These are phyloP conservation scores for Elegia similella DNA, from an alignment of 2,888 invertebrate species.

Conservation along the genomic window DNA sequence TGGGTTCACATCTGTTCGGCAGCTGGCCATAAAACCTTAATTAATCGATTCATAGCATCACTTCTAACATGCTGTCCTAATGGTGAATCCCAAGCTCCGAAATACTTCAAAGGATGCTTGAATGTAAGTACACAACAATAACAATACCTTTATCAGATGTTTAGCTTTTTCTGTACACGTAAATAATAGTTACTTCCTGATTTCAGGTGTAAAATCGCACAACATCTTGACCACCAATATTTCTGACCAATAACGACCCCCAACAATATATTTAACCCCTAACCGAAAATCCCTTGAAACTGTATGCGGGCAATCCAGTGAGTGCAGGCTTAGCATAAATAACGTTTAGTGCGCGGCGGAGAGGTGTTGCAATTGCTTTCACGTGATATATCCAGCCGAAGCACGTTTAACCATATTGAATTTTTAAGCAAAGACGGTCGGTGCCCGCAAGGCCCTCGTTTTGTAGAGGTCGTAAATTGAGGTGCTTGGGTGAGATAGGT, in stretches of 20 bases:
- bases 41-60: no score
- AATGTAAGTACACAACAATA: no score
- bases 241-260: neutral
- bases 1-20: no score
- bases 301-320: conserved; percentile 68
- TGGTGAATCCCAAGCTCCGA: no score
- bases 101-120: no score
- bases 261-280: conserved; percentile 40
- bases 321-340: conserved; percentile 77
- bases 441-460: conserved; percentile 27
- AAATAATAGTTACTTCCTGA: no score
- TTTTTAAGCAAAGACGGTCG: conserved; percentile 66
- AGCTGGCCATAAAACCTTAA: no score
- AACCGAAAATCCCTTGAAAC: conserved; percentile 64
- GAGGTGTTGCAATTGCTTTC: conserved; percentile 78
- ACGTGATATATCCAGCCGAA: conserved; percentile 71
- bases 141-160: no score
- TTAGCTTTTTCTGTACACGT: no score
- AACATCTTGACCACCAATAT: neutral
- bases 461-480: conserved; percentile 43
- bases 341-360: conserved; percentile 72
- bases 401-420: conserved; percentile 72
- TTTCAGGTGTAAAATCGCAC: no score
- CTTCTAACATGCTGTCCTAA: no score
- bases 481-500: conserved; percentile 51